Evolutionary conservation across 2,888 invertebrate species (phyloP), one percentile per base, ranked within the genome.

Genomic region (Agrochola circellaris): DNA sequence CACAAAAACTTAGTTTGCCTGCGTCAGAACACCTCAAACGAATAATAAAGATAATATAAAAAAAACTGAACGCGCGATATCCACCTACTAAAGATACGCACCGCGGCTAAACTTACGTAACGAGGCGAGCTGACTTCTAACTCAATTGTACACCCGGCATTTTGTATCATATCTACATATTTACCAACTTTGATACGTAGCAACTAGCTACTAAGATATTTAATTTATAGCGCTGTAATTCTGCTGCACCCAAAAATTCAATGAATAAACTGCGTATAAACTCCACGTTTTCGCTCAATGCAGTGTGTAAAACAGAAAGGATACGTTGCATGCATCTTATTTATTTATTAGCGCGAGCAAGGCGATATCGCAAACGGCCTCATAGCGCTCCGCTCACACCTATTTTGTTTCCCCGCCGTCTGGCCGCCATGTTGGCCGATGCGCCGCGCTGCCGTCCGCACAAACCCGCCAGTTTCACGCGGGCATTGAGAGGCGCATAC

Each of bases 381-480:
- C 90, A 88, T 84, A 88, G 83, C 87, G 86, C 89, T 88, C 84
- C 84, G 85, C 89, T 94, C 93, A 90, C 94, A 95, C 94, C 94
- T 95, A 95, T 93, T 91, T 93, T 90, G 93, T 93, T 94, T 93
- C 91, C 90, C 92, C 91, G 92, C 90, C 89, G 92, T 82, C 89
- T 85, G 89, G 90, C 94, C 87, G 96, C 96, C 96, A 96, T 96
- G 89, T 95, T 95, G 90, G 42, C 83, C 88, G 92, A 90, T 91
- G 93, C 92, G 93, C 90, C 90, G 91, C 90, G 87, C 87, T 75
- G 88, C 89, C 88, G 89, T 86, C 91, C 92, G 90, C 87, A 86
- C 88, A 87, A 87, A 79, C 87, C 93, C 94, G 96, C 93, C 96
- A 96, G 96, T 96, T 94, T 94, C 90, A 93, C 96, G 95, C 96